phyloP scores from a whole-genome alignment of 92 coral and sea anemone species.

The Galaxea fascicularis region DNA sequence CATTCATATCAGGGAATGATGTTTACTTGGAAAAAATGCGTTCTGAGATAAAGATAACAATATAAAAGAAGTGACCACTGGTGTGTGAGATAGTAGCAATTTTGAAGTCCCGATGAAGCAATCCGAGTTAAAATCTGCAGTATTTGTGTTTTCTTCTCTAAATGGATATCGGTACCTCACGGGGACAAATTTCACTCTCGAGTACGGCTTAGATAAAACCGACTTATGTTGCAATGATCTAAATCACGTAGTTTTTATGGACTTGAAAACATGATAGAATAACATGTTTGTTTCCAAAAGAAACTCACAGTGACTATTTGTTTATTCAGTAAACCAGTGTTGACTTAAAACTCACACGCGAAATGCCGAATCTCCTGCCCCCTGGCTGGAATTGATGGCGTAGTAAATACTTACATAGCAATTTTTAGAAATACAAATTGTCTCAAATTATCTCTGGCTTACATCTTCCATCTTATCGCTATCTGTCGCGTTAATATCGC shows the following conservation, averaged over 20 bases:
- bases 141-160: background rate
- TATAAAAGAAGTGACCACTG: too few species aligned
- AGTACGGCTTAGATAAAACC: background rate
- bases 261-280: background rate
- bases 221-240: background rate
- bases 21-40: background rate
- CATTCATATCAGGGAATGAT: background rate
- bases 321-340: constrained; percentile 34
- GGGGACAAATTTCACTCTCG: too few species aligned
- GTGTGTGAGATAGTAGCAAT: too few species aligned
- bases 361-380: constrained; percentile 23
- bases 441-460: background rate
- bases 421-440: background rate
- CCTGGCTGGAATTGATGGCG: constrained; percentile 23
- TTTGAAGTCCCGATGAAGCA: too few species aligned
- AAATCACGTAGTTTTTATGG: background rate
- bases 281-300: constrained; percentile 21
- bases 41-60: background rate
- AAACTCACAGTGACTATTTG: constrained; percentile 17
- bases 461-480: background rate
- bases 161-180: background rate
- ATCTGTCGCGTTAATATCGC: background rate
- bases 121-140: background rate
- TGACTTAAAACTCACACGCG: constrained; percentile 24
- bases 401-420: background rate